phyloP scores from a whole-genome alignment of 2,113 vertebrate species.

The Ramphastos sulfuratus region DNA sequence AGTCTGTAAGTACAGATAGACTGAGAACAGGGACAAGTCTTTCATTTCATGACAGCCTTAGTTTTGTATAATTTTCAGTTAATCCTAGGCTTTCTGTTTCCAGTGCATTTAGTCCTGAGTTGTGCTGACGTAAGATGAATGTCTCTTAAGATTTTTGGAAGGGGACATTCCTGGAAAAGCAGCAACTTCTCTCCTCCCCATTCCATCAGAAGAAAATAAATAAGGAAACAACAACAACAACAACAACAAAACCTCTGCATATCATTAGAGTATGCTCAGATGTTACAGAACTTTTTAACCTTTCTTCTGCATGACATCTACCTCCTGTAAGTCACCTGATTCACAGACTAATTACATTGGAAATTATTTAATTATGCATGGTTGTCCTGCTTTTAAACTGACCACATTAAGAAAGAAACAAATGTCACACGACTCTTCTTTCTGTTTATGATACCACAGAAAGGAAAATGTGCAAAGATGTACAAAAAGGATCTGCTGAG shows the following conservation, averaged over 20 bases:
- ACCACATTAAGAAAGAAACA: conserved; percentile 55
- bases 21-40: not conserved
- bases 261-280: not conserved
- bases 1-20: not conserved
- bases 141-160: conserved; percentile 11
- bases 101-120: not conserved
- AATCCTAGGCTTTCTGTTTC: conserved; percentile 49
- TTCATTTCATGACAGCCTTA: conserved; percentile 17
- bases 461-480: conserved; percentile 23
- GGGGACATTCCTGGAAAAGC: conserved; percentile 64
- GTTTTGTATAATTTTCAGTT: conserved; percentile 50
- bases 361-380: conserved; percentile 50
- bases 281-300: not conserved
- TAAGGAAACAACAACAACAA: not conserved
- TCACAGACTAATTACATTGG: conserved; percentile 45
- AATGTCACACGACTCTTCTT: not conserved
- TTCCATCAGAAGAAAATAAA: conserved; percentile 38
- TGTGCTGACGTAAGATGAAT: not conserved
- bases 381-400: conserved; percentile 61
- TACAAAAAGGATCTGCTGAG: not conserved
- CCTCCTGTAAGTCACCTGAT: conserved; percentile 58
- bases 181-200: conserved; percentile 33
- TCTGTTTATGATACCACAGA: conserved; percentile 33
- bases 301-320: conserved; percentile 45
- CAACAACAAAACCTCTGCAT: not conserved